phyloP scores from a whole-genome alignment of 1,140 invertebrate species.

The Drosophila lini region DNA sequence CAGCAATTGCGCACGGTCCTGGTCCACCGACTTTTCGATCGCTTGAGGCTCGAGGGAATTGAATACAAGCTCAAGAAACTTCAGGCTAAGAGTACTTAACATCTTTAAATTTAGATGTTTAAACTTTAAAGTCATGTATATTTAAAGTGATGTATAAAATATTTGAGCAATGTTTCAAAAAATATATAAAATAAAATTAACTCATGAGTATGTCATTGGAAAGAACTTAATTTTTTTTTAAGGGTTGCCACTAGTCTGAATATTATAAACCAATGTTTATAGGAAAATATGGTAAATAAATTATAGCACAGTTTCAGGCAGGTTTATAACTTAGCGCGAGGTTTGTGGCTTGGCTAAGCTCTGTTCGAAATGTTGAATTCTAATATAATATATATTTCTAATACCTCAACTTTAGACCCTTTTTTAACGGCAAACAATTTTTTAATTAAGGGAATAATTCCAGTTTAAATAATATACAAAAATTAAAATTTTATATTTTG shows the following conservation, averaged over 20 bases:
- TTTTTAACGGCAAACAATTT: background rate
- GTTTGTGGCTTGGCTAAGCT: conserved; percentile 11
- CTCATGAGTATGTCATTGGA: too few species aligned
- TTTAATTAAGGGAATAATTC: background rate
- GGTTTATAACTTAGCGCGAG: background rate
- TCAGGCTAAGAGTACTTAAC: background rate
- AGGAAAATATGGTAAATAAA: background rate
- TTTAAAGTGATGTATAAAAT: too few species aligned
- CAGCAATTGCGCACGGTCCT: conserved; percentile 56
- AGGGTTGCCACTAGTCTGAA: background rate
- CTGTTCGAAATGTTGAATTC: background rate
- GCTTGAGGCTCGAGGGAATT: conserved; percentile 59
- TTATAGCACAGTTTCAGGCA: conserved; percentile 1
- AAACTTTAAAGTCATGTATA: too few species aligned
- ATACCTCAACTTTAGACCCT: background rate
- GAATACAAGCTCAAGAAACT: conserved; percentile 45
- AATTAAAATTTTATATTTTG: background rate
- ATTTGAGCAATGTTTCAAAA: too few species aligned
- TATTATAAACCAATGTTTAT: background rate
- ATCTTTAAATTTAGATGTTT: too few species aligned
- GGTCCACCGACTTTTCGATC: conserved; percentile 53
- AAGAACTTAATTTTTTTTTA: conserved; percentile 18
- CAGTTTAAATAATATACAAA: background rate
- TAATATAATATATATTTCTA: too few species aligned
- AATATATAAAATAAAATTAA: too few species aligned